These are phyloP conservation scores for Thomomys bottae DNA, from an alignment of 2,113 vertebrate genomes.

Conservation along the genomic window DNA sequence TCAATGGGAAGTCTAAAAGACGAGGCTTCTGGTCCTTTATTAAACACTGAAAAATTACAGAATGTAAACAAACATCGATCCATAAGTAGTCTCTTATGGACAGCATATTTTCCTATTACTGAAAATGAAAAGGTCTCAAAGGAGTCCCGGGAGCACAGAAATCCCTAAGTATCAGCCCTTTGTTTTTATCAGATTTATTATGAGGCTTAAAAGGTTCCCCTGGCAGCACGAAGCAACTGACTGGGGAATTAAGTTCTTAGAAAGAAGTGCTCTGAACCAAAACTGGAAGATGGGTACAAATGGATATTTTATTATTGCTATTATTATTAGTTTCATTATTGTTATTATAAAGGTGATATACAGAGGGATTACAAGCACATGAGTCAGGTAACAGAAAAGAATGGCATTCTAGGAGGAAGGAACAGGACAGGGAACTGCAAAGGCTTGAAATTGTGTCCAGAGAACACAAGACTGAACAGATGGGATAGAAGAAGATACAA, in stretches of 20 bases:
- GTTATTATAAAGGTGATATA: too few relatives aligned
- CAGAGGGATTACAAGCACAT: too few relatives aligned
- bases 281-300: neutral
- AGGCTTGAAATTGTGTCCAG: neutral
- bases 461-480: neutral
- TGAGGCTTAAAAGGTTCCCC: neutral
- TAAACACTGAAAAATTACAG: conserved; percentile 10
- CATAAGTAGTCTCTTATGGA: neutral
- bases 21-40: neutral
- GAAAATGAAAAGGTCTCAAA: neutral
- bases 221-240: neutral
- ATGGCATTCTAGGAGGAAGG: neutral
- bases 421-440: neutral
- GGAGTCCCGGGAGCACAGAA: neutral
- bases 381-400: too few relatives aligned
- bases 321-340: too few relatives aligned
- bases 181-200: neutral
- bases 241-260: neutral
- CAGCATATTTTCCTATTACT: neutral
- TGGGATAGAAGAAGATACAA: neutral
- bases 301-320: too few relatives aligned
- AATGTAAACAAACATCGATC: neutral
- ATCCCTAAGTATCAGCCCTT: neutral
- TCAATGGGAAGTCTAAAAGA: neutral
- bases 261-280: neutral